Percentiles rank a stretch among this genome's conserved stretches.
Conservation (phyloP, 2,113 vertebrate genomes). For the Leptobrachium leishanense region DNA sequence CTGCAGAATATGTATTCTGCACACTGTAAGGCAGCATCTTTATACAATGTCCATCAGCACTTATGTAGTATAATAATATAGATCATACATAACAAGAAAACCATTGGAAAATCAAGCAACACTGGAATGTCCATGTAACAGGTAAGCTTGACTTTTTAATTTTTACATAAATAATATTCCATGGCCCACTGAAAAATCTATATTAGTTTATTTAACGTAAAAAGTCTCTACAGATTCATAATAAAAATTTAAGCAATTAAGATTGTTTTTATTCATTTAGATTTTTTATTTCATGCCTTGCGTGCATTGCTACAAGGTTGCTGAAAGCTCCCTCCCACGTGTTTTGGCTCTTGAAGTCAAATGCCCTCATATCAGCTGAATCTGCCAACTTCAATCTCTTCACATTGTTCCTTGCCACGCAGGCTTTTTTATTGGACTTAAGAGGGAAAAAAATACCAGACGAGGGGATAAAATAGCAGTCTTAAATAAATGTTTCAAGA, state of each 20-base stretch:
- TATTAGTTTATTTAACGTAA: too few species aligned
- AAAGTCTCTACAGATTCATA: too few species aligned
- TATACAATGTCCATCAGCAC: too few species aligned
- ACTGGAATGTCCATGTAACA: too few species aligned
- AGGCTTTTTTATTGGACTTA: slow-evolving; percentile 5
- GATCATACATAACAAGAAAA: too few species aligned
- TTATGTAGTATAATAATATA: too few species aligned
- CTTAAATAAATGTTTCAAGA: slow-evolving; percentile 1
- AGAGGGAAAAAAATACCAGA: neutral
- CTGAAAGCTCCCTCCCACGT: slow-evolving; percentile 38
- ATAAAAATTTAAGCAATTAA: slow-evolving; percentile 30
- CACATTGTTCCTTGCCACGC: slow-evolving; percentile 6
- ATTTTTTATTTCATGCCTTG: slow-evolving; percentile 18
- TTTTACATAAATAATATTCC: too few species aligned
- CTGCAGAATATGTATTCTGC: too few species aligned
- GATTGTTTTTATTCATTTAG: slow-evolving; percentile 28
- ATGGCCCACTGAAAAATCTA: too few species aligned
- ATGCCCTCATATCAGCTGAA: slow-evolving; percentile 14
- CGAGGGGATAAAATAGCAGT: neutral
- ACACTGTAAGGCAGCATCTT: too few species aligned
- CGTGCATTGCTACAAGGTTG: neutral
- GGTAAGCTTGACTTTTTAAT: too few species aligned
- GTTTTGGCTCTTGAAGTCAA: slow-evolving; percentile 41
- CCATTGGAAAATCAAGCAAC: too few species aligned
- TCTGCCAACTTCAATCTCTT: slow-evolving; percentile 29